Conservation (phyloP, 2,797 vertebrate genomes). For the Sylvia borin region DNA sequence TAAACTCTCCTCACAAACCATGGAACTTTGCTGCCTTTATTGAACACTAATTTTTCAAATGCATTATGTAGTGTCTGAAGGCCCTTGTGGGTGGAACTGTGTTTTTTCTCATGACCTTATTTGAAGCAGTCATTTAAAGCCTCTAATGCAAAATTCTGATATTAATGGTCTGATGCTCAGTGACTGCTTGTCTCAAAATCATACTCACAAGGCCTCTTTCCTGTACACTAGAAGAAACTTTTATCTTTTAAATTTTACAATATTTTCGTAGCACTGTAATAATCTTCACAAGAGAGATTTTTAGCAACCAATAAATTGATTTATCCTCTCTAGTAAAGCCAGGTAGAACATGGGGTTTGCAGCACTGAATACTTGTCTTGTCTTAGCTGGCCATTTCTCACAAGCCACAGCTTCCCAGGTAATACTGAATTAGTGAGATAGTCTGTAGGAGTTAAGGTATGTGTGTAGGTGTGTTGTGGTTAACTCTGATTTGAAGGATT, state of each 20-base stretch:
- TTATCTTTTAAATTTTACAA: neutral
- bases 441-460: neutral
- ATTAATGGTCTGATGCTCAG: neutral
- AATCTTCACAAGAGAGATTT: neutral
- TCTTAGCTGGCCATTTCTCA: neutral
- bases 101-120: neutral
- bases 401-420: neutral
- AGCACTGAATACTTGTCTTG: neutral
- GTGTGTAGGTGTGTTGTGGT: neutral
- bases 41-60: conserved; percentile 39
- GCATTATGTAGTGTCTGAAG: neutral
- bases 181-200: neutral
- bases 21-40: conserved; percentile 19
- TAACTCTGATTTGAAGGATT: neutral
- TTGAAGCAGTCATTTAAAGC: neutral
- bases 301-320: neutral
- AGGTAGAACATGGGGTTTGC: neutral
- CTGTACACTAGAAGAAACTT: neutral
- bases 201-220: neutral
- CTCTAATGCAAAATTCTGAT: neutral
- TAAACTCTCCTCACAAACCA: conserved; percentile 15
- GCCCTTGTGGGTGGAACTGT: neutral
- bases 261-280: neutral
- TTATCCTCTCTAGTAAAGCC: neutral
- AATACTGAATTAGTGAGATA: neutral